Evolutionary conservation across 2,888 invertebrate genomes (phyloP), one percentile per base, ranked within the genome.

Genomic region (Uloborus plumipes): DNA sequence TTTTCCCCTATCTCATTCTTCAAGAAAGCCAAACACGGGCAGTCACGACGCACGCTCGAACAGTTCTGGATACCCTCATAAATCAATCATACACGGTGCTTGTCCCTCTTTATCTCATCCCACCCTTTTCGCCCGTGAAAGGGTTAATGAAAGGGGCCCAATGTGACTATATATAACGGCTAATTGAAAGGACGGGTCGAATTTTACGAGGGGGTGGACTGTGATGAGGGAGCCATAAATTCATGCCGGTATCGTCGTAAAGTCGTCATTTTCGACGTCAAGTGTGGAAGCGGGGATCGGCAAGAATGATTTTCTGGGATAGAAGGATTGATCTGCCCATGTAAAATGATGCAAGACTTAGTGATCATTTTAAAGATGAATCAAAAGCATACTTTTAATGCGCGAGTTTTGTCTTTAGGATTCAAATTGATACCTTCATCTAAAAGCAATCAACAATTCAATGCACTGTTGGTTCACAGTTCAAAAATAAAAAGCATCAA

Each of bases 121-220:
- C 58, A 39, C 58, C 39, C 58, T 18, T 61, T 15, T 11, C 39
- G n/a, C 11, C 2, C 13, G 55, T 53, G 53, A 82, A 82, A 72
- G 81, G 81, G 81, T 75, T 82, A 82, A 82, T 82, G 76, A 82
- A 74, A 64, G 58, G 58, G 70, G 71, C 66, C 74, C 70, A 55
- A 6, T 53, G 66, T 31, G 66, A 53, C 81, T 66, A 82, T 82
- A 82, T 82, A 75, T 82, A 75, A 82, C 76, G 61, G 59, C 70
- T 82, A 82, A 82, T 82, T 76, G 81, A 82, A 75, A 71, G 81
- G 70, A 70, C 26, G 76, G 71, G 70, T 82, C 75, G 71, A 59
- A 49, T 76, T 82, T 76, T 82, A 75, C 61, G 76, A 76, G 22
- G 70, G 75, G 50, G 62, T 49, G 73, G 67, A 39, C 18, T 59